phyloP scores from a whole-genome alignment of 2,113 vertebrate genomes.

The Misgurnus anguillicaudatus region DNA sequence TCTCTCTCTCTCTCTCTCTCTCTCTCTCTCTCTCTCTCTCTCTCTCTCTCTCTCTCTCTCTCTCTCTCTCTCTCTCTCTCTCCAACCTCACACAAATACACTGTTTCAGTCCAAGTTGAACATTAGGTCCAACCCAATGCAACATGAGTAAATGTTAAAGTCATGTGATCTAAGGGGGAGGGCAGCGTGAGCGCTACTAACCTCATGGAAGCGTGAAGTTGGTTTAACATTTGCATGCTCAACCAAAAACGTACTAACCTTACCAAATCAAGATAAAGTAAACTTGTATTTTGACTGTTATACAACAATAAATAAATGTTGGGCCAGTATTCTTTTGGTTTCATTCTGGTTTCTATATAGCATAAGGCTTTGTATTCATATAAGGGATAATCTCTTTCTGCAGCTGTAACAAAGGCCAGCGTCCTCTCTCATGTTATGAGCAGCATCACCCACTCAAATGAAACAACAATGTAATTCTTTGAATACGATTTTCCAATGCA shows the following conservation, averaged over 20 bases:
- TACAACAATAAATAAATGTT: background rate
- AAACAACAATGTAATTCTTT: slow-evolving; percentile 23
- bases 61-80: slow-evolving; percentile 13
- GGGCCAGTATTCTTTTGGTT: background rate
- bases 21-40: slow-evolving; percentile 4
- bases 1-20: slow-evolving; percentile 27
- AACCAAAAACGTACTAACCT: slow-evolving; percentile 51
- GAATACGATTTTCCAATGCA: slow-evolving; percentile 1
- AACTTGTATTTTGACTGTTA: background rate
- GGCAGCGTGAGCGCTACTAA: slow-evolving; percentile 19
- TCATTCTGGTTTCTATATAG: background rate
- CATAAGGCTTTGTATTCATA: background rate
- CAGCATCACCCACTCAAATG: slow-evolving; percentile 1
- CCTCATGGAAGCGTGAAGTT: slow-evolving; percentile 33
- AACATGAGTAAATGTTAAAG: slow-evolving; percentile 63
- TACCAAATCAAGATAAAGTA: slow-evolving; percentile 38
- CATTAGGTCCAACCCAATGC: slow-evolving; percentile 60
- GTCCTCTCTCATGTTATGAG: background rate
- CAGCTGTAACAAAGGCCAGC: background rate
- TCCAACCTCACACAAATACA: slow-evolving; percentile 46
- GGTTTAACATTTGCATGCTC: slow-evolving; percentile 48
- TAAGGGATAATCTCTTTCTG: background rate
- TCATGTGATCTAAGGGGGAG: slow-evolving; percentile 62
- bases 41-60: slow-evolving; percentile 18
- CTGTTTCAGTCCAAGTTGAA: slow-evolving; percentile 44